Conservation (phyloP, 53 echinoderm and acorn worm genomes). For the Apostichopus leukothele region DNA sequence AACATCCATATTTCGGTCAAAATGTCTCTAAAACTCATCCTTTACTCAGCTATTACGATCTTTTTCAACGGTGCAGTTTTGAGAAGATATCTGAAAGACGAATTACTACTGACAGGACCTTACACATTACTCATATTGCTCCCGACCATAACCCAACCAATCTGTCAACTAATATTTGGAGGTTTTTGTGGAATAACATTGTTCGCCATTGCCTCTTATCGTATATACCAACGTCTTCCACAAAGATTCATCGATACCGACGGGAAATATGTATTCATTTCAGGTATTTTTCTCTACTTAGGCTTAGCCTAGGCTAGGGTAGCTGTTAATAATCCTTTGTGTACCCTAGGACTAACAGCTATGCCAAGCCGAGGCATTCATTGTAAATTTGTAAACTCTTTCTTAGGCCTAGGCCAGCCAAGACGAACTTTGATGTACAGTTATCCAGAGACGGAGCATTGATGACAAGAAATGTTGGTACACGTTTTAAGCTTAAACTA, state of each 20-base stretch:
- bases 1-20: too few relatives aligned
- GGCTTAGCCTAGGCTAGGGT: too few relatives aligned
- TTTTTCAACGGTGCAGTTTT: slow-evolving; percentile 88
- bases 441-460: too few relatives aligned
- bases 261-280: slow-evolving; percentile 79
- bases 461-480: too few relatives aligned
- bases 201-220: slow-evolving; percentile 79
- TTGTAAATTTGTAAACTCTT: too few relatives aligned
- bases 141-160: slow-evolving; percentile 82
- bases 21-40: slow-evolving; percentile 80
- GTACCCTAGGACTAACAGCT: too few relatives aligned
- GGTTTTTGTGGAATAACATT: slow-evolving; percentile 84
- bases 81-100: slow-evolving; percentile 78
- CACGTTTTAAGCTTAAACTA: too few relatives aligned
- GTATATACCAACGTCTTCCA: slow-evolving; percentile 77
- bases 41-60: slow-evolving; percentile 82
- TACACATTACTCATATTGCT: slow-evolving; percentile 78
- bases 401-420: too few relatives aligned
- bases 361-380: too few relatives aligned
- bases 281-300: slow-evolving; percentile 55
- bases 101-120: slow-evolving; percentile 76
- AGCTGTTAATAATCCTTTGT: not conserved
- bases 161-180: slow-evolving; percentile 89
- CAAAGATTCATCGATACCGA: slow-evolving; percentile 68
- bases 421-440: too few relatives aligned